A percentile compares a stretch with the other conserved stretches of the same genome.
These are phyloP conservation scores for Mesoclemmys tuberculata DNA, from an alignment of 2,113 vertebrate genomes.

Conservation along the genomic window DNA sequence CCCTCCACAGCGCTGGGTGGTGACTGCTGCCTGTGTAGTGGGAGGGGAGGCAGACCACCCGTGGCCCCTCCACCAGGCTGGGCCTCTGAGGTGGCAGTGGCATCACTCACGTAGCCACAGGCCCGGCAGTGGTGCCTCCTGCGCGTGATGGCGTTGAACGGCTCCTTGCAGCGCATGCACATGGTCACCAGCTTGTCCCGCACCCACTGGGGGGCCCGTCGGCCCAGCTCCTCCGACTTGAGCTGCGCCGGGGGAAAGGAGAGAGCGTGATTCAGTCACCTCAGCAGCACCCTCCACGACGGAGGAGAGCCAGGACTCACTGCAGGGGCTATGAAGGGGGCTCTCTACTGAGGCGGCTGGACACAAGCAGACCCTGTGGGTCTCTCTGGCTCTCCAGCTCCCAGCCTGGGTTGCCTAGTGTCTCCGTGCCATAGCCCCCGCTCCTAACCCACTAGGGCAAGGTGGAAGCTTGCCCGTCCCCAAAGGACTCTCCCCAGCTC, in stretches of 20 bases:
- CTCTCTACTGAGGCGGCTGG: accelerated
- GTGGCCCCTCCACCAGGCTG: background rate
- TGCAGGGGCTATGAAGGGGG: background rate
- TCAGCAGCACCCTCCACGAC: background rate
- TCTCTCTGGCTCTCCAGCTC: background rate
- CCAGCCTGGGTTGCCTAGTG: background rate
- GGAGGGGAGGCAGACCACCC: background rate
- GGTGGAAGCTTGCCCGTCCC: background rate
- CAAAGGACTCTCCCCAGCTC: background rate
- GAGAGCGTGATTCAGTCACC: background rate
- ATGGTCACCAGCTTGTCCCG: slow-evolving; percentile 84
- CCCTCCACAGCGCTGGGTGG: background rate
- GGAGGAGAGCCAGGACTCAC: background rate
- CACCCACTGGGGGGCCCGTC: slow-evolving; percentile 80
- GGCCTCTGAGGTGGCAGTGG: background rate
- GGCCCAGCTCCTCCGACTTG: slow-evolving; percentile 76
- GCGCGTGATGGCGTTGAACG: slow-evolving; percentile 77
- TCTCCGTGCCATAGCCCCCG: background rate
- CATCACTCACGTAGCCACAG: slow-evolving; percentile 77
- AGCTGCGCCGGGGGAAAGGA: background rate
- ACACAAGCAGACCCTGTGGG: background rate
- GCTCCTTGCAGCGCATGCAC: slow-evolving; percentile 84
- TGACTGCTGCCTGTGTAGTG: background rate
- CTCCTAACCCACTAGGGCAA: background rate
- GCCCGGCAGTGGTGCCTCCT: slow-evolving; percentile 83